A percentile compares a stretch with the other conserved stretches of the same genome.
These are phyloP conservation scores for Frankliniella intonsa DNA, from an alignment of 2,888 invertebrate genomes.

Conservation along the genomic window DNA sequence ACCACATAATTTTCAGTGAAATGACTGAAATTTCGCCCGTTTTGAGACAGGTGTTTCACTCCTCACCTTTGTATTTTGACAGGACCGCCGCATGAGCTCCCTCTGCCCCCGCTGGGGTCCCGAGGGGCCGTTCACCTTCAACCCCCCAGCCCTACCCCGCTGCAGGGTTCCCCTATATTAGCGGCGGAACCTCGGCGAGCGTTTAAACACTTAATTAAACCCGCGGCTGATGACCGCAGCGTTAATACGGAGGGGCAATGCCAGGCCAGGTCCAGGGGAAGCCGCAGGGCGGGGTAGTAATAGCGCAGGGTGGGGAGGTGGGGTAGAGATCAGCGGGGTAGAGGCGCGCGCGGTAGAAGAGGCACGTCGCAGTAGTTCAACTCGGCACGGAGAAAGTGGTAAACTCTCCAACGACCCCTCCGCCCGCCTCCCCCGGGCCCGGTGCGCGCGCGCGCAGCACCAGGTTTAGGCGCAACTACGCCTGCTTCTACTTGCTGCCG, in stretches of 20 bases:
- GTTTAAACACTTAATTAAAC: conserved; percentile 17
- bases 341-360: background rate
- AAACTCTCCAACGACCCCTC: conserved; percentile 1
- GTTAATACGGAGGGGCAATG: background rate
- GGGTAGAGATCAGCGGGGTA: background rate
- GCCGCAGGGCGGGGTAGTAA: background rate
- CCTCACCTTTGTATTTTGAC: too few relatives aligned
- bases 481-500: background rate
- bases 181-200: background rate
- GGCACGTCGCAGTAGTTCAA: background rate
- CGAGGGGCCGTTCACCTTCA: background rate
- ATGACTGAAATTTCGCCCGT: too few relatives aligned
- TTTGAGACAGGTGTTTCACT: too few relatives aligned
- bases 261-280: too few relatives aligned
- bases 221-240: background rate
- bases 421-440: too few relatives aligned
- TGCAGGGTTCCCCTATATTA: background rate
- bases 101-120: background rate
- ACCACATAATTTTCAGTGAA: too few relatives aligned
- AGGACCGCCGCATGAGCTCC: too few relatives aligned
- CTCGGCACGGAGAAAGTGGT: conserved; percentile 20
- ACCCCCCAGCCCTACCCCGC: background rate
- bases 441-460: background rate
- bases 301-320: background rate
- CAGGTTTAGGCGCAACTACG: background rate